A percentile compares a stretch with the other conserved stretches of the same genome.
Evolutionary conservation across 2,888 invertebrate genomes (phyloP).

Genomic region (Periphyllus acericola): DNA sequence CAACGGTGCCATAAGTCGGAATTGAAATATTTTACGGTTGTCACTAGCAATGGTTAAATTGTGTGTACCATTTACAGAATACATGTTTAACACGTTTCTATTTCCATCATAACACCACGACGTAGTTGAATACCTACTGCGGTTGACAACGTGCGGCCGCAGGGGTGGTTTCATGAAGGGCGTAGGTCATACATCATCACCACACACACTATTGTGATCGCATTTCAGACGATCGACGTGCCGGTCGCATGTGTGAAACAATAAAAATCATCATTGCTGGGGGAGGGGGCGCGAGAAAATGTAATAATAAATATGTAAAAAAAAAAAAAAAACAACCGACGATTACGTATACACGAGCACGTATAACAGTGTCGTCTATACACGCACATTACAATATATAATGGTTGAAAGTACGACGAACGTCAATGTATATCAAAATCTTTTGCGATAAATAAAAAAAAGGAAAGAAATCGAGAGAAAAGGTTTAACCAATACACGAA

Average conservation of each 20-base stretch:
- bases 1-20: background rate
- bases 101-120: background rate
- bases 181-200: background rate
- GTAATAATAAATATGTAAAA: background rate
- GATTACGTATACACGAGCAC: background rate
- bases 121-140: background rate
- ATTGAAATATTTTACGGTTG: background rate
- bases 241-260: background rate
- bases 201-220: background rate
- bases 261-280: background rate
- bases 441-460: constrained; percentile 9
- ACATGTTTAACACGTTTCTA: background rate
- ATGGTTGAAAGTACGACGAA: background rate
- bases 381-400: background rate
- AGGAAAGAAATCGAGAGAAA: background rate
- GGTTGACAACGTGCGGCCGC: background rate
- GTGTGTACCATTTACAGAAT: background rate
- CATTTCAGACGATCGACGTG: background rate
- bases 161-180: too few species aligned
- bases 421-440: background rate
- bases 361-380: background rate
- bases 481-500: background rate
- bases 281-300: background rate
- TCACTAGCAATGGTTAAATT: background rate
- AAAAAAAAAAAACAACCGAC: background rate